phyloP scores from a whole-genome alignment of 2,888 invertebrate species.

The Monoplex corrugatus region DNA sequence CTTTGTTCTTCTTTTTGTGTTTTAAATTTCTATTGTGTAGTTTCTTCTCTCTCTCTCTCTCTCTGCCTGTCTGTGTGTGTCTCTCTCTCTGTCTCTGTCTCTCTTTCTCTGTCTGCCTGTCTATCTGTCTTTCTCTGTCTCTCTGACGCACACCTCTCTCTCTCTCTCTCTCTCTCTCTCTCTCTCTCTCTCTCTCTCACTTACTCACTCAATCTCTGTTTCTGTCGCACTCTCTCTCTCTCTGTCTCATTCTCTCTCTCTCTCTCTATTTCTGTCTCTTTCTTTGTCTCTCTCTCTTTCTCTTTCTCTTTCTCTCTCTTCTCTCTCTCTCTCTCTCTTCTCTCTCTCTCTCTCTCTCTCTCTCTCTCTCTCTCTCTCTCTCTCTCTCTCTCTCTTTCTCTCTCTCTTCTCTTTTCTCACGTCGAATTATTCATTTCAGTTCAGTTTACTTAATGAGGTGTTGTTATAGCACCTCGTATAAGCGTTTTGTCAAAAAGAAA shows the following conservation, averaged over 20 bases:
- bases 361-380: background rate
- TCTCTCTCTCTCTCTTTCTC: background rate
- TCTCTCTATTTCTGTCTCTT: background rate
- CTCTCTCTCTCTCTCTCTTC: background rate
- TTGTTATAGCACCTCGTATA: too few relatives aligned
- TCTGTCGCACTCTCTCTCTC: background rate
- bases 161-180: background rate
- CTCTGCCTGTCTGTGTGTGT: background rate
- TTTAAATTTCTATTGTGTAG: too few relatives aligned
- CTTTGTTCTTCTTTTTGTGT: too few relatives aligned
- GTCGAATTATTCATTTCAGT: too few relatives aligned
- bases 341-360: background rate
- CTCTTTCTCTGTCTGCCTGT: background rate
- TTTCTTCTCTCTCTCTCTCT: background rate
- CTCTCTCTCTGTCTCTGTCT: background rate
- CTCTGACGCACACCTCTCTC: background rate
- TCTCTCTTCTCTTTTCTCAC: too few relatives aligned
- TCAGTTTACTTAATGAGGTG: too few relatives aligned
- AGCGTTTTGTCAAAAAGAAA: too few relatives aligned
- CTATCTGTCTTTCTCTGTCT: background rate
- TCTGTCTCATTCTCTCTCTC: background rate
- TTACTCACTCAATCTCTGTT: background rate
- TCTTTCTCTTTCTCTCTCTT: too few relatives aligned
- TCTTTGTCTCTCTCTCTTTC: too few relatives aligned
- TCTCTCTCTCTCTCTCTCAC: background rate